Conservation (phyloP, 2,797 vertebrate genomes). For the Oreortyx pictus region DNA sequence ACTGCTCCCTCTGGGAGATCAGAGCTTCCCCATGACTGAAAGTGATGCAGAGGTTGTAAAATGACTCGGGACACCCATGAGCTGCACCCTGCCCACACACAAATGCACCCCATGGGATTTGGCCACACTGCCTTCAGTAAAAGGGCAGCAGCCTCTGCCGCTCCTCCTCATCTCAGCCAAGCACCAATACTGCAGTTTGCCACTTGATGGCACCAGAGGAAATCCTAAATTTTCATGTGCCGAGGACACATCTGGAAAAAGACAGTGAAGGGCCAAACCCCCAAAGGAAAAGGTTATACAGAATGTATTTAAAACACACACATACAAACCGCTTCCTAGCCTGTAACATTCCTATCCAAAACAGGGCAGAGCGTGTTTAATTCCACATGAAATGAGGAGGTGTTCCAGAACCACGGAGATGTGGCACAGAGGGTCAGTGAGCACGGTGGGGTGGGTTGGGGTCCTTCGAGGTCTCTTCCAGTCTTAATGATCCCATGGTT, state of each 20-base stretch:
- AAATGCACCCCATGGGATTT: neutral
- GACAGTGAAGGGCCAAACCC: fast-evolving
- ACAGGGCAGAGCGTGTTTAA: no score
- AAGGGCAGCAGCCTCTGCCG: fast-evolving
- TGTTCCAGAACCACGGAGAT: neutral
- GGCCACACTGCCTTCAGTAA: fast-evolving
- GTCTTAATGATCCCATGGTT: neutral
- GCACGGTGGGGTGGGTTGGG: neutral
- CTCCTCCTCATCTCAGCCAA: fast-evolving
- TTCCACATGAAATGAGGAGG: no score
- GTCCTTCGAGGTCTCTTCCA: neutral
- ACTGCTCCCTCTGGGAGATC: neutral
- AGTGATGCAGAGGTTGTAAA: fast-evolving
- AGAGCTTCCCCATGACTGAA: neutral
- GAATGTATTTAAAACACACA: no score
- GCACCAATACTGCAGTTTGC: neutral
- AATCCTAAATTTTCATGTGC: neutral
- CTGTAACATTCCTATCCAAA: neutral
- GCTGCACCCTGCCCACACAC: neutral
- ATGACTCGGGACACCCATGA: fast-evolving
- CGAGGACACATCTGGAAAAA: fast-evolving
- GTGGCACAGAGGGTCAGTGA: neutral
- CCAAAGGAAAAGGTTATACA: fast-evolving
- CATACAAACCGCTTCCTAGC: neutral
- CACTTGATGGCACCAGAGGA: constrained; percentile 66